Evolutionary conservation across 2,888 invertebrate species (phyloP).

Genomic region (Diadegma fenestrale): DNA sequence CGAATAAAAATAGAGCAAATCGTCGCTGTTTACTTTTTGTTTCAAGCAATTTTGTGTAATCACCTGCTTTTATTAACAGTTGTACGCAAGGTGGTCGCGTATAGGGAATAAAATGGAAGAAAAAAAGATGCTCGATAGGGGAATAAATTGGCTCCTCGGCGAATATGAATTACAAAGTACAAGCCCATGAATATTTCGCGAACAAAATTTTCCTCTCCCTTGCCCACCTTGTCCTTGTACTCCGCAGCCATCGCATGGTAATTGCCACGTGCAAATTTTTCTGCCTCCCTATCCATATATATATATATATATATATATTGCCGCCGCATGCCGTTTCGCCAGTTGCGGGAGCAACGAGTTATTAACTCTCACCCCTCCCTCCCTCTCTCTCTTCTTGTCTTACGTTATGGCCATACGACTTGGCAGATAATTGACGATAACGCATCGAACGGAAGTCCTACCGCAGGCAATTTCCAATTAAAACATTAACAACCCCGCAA

Average conservation of each 20-base stretch:
- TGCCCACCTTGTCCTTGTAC: not conserved
- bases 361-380: constrained; percentile 20
- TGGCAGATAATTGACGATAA: constrained; percentile 41
- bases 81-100: not conserved
- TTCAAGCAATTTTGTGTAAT: not conserved
- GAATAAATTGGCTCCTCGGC: constrained; percentile 12
- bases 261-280: constrained; percentile 46
- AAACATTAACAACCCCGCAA: not conserved
- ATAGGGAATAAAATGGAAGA: not conserved
- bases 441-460: constrained; percentile 33
- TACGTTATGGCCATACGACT: constrained; percentile 9
- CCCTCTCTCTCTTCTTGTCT: not conserved
- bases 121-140: constrained; percentile 10
- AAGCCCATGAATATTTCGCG: constrained; percentile 30
- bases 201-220: constrained; percentile 2
- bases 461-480: constrained; percentile 9
- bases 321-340: constrained; percentile 13
- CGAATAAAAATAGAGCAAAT: too few relatives aligned
- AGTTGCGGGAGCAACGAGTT: constrained; percentile 35
- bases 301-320: too few relatives aligned
- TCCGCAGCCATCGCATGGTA: constrained; percentile 8
- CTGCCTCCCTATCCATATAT: not conserved
- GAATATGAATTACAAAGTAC: constrained; percentile 13
- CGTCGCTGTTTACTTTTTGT: not conserved
- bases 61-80: not conserved